These are phyloP conservation scores for Vanessa cardui DNA, from an alignment of 2,888 invertebrate species.

Conservation along the genomic window DNA sequence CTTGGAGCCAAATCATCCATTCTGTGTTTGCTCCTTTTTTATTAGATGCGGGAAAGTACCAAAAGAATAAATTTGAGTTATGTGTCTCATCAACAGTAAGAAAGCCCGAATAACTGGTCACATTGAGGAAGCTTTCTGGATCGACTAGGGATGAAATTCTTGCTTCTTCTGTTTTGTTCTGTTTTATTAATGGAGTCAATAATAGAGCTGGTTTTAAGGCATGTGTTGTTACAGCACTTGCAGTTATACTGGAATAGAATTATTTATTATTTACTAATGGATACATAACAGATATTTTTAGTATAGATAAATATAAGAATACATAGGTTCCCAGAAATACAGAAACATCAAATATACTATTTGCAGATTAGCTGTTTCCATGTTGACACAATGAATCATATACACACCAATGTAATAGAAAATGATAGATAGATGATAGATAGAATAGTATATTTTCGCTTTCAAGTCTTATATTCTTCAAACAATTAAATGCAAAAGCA, in stretches of 20 bases:
- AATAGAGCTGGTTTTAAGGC: constrained; percentile 60
- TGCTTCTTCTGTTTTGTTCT: constrained; percentile 54
- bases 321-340: too few relatives aligned
- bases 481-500: too few relatives aligned
- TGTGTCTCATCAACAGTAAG: constrained; percentile 87
- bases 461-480: too few relatives aligned
- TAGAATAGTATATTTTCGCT: too few relatives aligned
- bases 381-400: too few relatives aligned
- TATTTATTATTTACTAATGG: not conserved
- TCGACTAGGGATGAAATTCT: constrained; percentile 57
- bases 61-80: constrained; percentile 91
- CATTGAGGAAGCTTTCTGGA: constrained; percentile 57
- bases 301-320: too few relatives aligned
- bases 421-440: too few relatives aligned
- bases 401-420: too few relatives aligned
- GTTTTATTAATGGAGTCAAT: constrained; percentile 59
- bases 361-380: too few relatives aligned
- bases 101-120: constrained; percentile 77
- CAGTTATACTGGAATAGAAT: constrained; percentile 21
- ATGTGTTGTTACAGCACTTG: constrained; percentile 1
- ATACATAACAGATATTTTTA: not conserved
- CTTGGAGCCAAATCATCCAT: constrained; percentile 93
- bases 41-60: constrained; percentile 88
- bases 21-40: constrained; percentile 77
- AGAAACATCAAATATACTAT: too few relatives aligned